These are phyloP conservation scores for Quadroppia sp. DNA, from an alignment of 2,888 invertebrate species.

Conservation along the genomic window DNA sequence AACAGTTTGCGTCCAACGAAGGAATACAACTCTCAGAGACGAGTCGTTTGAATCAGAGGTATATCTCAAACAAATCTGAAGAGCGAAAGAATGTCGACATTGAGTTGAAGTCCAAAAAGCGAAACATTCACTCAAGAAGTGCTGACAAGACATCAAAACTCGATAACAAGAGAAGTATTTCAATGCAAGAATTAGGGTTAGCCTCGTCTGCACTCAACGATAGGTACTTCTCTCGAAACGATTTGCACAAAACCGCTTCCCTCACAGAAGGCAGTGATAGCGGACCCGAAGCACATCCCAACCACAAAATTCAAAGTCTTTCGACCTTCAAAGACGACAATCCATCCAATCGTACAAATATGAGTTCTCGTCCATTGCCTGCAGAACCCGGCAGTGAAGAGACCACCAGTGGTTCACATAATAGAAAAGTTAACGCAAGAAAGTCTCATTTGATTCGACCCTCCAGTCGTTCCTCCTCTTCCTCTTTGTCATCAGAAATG, in stretches of 20 bases:
- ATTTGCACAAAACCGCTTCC: conserved; percentile 46
- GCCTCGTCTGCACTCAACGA: conserved; percentile 72
- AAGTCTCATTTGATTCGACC: conserved; percentile 36
- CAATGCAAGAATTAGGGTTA: conserved; percentile 47
- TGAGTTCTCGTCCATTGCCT: conserved; percentile 38
- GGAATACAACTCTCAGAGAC: conserved; percentile 50
- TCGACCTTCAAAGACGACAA: conserved; percentile 26
- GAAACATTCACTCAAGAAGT: conserved; percentile 30
- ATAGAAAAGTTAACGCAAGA: conserved; percentile 16
- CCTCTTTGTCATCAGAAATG: conserved; percentile 45
- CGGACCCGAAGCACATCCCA: conserved; percentile 11
- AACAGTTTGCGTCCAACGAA: background rate
- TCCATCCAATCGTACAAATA: conserved; percentile 1
- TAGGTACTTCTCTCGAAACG: conserved; percentile 68
- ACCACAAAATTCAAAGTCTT: conserved; percentile 18
- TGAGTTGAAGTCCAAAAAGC: conserved; percentile 38
- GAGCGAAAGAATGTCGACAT: conserved; percentile 7
- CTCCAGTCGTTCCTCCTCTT: conserved; percentile 41
- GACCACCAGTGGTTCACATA: background rate
- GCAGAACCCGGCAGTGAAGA: conserved; percentile 8
- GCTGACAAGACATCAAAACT: conserved; percentile 27
- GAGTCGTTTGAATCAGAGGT: conserved; percentile 52
- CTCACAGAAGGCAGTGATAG: conserved; percentile 47
- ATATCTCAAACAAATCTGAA: conserved; percentile 47
- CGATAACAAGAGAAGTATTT: conserved; percentile 42